Base-by-base conservation (phyloP, 2,888 invertebrate genomes). In the Mythimna ferrago region DNA sequence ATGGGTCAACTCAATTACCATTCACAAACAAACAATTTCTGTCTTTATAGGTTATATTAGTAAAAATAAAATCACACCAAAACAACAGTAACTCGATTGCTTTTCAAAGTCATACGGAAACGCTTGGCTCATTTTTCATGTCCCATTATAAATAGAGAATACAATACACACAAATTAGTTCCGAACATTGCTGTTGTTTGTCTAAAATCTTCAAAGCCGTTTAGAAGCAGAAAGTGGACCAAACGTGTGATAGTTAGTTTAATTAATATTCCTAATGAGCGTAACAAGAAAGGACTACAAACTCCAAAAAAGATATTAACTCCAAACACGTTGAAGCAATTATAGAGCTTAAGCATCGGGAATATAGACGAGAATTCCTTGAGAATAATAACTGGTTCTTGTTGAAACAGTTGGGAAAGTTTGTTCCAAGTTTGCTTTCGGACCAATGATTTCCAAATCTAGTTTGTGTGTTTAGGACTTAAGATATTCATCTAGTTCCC, bases 391-490 rank as follows among this genome's bases (percentile, higher is more conserved):
- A 54, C 66, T 79, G 76, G 32, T 51, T 53, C 66, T 75, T 82
- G 65, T 78, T 60, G 38, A 73, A 78, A 74, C 73, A 68, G 71
- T 66, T 60, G 67, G 58, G 67, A 51, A 58, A 87, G 83, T 89
- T 88, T 82, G 72, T 73, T 79, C 69, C 60, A 88, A 91, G 88
- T 89, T 91, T 87, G 87, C 76, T 80, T 88, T 88, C 85, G 86
- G 84, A 87, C 87, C 90, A 90, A 90, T 90, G 90, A 91, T 92
- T 92, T 85, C 85, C 85, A 88, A 90, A 92, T 90, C 88, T 85
- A 90, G 90, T 92, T 92, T 92, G 92, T 92, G 92, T 87, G 92
- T 92, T 93, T 91, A 91, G 93, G 92, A 88, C 88, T 82, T 81
- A 86, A 86, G 88, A 89, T 89, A 89, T 90, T 89, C 83, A 88